Conservation (phyloP, 2,888 invertebrate genomes). For the Oeneis ivallda region DNA sequence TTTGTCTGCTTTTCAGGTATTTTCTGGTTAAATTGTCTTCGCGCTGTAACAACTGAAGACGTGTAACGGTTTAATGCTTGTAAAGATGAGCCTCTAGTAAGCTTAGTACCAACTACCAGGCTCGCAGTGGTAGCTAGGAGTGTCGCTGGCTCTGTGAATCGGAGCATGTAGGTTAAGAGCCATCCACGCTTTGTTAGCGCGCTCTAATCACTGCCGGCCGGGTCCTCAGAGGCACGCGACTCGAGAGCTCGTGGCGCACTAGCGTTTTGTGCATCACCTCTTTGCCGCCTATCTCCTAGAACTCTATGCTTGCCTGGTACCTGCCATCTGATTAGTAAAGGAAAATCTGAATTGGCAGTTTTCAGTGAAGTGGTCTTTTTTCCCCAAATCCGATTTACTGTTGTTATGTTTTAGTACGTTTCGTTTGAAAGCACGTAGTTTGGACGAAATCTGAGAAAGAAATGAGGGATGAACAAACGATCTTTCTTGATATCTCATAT, state of each 20-base stretch:
- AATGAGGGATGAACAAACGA: too few species aligned
- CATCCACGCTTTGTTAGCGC: conserved; percentile 78
- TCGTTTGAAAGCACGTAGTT: too few species aligned
- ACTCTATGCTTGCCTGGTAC: conserved; percentile 55
- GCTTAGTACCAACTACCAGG: conserved; percentile 61
- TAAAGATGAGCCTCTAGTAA: conserved; percentile 58
- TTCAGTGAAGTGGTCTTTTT: neutral
- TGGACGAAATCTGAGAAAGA: too few species aligned
- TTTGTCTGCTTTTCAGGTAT: too few species aligned
- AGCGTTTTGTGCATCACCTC: conserved; percentile 75
- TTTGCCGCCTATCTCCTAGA: conserved; percentile 55
- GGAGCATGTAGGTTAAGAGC: conserved; percentile 80
- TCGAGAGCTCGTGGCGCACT: conserved; percentile 70
- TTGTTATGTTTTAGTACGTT: too few species aligned
- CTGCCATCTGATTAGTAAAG: conserved; percentile 43
- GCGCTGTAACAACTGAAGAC: too few species aligned
- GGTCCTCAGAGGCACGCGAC: conserved; percentile 70
- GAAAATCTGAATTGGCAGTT: conserved; percentile 4
- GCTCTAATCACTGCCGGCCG: conserved; percentile 79
- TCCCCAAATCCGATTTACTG: neutral
- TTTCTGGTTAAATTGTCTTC: too few species aligned
- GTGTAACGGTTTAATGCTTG: conserved; percentile 11
- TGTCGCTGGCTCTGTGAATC: conserved; percentile 72
- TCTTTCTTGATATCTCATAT: too few species aligned
- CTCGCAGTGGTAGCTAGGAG: conserved; percentile 63